Evolutionary conservation across 2,888 invertebrate species (phyloP).

Genomic region (Ischnura elegans): DNA sequence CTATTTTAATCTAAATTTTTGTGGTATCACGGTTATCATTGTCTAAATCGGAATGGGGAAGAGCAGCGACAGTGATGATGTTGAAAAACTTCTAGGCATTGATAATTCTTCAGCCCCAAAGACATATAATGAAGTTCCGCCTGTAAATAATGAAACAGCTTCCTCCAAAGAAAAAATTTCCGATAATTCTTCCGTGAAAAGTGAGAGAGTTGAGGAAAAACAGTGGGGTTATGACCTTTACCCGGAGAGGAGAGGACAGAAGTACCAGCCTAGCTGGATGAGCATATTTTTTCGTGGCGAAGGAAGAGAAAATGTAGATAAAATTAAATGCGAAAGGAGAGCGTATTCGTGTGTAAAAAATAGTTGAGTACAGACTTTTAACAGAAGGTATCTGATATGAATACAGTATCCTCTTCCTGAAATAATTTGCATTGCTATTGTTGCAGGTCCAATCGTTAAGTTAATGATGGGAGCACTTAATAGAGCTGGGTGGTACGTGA

Average conservation of each 20-base stretch:
- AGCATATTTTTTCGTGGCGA: constrained; percentile 83
- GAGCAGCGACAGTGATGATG: not conserved
- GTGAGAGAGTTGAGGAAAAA: constrained; percentile 68
- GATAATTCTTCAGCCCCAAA: not conserved
- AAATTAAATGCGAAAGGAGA: constrained; percentile 89
- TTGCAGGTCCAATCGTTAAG: constrained; percentile 87
- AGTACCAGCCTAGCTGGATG: constrained; percentile 80
- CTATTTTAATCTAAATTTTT: too few species aligned
- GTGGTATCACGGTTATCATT: too few species aligned
- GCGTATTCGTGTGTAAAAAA: constrained; percentile 87
- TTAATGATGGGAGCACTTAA: constrained; percentile 92
- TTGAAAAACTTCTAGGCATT: not conserved
- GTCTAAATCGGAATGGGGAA: too few species aligned
- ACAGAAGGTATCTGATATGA: not conserved
- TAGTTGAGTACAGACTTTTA: constrained; percentile 79
- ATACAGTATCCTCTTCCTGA: constrained; percentile 17
- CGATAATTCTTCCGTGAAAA: not conserved
- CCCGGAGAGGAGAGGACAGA: constrained; percentile 86
- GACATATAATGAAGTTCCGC: not conserved
- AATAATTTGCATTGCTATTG: constrained; percentile 70
- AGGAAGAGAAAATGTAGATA: constrained; percentile 85
- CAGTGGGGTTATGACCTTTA: constrained; percentile 90
- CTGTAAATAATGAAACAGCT: not conserved
- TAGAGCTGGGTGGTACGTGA: constrained; percentile 87
- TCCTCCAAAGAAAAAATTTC: not conserved